Evolutionary conservation across 2,113 vertebrate species (phyloP).

Genomic region (Romanogobio albipinnatus): DNA sequence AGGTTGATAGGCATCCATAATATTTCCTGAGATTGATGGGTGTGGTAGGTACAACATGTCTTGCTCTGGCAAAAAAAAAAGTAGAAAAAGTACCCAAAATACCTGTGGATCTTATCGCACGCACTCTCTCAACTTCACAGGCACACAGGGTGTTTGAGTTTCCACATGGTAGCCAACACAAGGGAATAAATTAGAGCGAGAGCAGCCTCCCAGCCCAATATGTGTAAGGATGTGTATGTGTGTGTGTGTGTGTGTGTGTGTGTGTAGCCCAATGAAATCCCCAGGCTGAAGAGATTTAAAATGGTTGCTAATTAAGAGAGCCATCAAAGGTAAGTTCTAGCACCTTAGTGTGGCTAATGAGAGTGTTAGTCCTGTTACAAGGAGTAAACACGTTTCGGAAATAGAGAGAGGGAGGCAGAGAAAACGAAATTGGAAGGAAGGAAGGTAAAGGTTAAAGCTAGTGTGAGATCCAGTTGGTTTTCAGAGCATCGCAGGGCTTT

Average conservation of each 20-base stretch:
- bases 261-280: conserved; percentile 31
- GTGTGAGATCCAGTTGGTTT: conserved; percentile 11
- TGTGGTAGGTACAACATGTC: conserved; percentile 13
- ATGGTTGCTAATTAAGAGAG: conserved; percentile 50
- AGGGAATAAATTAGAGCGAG: conserved; percentile 50
- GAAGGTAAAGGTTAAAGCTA: conserved; percentile 7
- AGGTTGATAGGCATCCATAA: conserved; percentile 19
- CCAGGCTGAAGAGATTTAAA: conserved; percentile 48
- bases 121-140: conserved; percentile 37
- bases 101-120: conserved; percentile 18
- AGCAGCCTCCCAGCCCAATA: conserved; percentile 2
- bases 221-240: neutral
- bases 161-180: conserved; percentile 38
- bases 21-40: neutral
- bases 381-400: conserved; percentile 10
- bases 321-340: conserved; percentile 48
- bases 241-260: conserved; percentile 4
- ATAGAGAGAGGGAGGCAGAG: conserved; percentile 1
- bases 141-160: conserved; percentile 17
- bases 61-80: neutral
- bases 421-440: neutral
- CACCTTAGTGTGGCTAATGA: conserved; percentile 51
- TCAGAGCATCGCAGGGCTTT: neutral
- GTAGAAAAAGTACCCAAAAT: conserved; percentile 3
- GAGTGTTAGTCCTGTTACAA: conserved; percentile 14